Percentiles rank a stretch among this genome's conserved stretches.
Conservation (phyloP, 2,888 invertebrate genomes). For the Megastigmus dorsalis region DNA sequence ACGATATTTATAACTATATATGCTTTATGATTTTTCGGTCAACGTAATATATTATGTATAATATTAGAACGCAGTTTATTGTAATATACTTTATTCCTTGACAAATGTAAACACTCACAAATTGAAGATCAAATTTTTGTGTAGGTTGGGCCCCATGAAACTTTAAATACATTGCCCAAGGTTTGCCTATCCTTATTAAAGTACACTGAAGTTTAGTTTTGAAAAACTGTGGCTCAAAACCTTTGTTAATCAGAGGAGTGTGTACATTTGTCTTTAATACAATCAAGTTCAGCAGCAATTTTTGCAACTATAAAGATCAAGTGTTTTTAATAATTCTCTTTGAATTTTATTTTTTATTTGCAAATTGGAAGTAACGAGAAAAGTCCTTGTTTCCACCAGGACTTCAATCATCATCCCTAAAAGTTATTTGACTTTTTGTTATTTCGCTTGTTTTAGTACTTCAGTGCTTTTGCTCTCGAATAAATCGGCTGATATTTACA, state of each 20-base stretch:
- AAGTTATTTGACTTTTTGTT: slow-evolving; percentile 23
- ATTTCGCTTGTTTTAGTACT: slow-evolving; percentile 42
- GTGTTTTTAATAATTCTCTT: slow-evolving; percentile 44
- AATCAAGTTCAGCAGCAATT: slow-evolving; percentile 49
- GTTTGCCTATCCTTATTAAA: slow-evolving; percentile 20
- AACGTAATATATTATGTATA: slow-evolving; percentile 62
- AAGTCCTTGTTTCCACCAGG: slow-evolving; percentile 6
- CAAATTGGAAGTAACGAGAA: slow-evolving; percentile 7
- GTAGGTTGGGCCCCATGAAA: slow-evolving; percentile 7
- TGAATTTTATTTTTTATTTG: slow-evolving; percentile 50
- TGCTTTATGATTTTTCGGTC: slow-evolving; percentile 62
- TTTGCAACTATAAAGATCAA: slow-evolving; percentile 46
- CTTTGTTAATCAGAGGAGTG: slow-evolving; percentile 35
- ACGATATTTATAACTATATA: slow-evolving; percentile 68
- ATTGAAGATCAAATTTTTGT: slow-evolving; percentile 12
- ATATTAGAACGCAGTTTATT: slow-evolving; percentile 54
- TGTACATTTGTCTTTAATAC: slow-evolving; percentile 45
- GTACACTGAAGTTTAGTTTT: slow-evolving; percentile 10
- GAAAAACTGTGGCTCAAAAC: slow-evolving; percentile 22
- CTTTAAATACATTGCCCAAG: slow-evolving; percentile 29
- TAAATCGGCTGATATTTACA: slow-evolving; percentile 54
- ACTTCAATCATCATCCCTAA: neutral
- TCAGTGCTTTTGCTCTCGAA: slow-evolving; percentile 53
- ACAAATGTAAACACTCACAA: slow-evolving; percentile 52
- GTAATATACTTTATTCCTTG: slow-evolving; percentile 51